phyloP scores from a whole-genome alignment of 1,140 invertebrate genomes.

The Rhopalosiphum maidis region DNA sequence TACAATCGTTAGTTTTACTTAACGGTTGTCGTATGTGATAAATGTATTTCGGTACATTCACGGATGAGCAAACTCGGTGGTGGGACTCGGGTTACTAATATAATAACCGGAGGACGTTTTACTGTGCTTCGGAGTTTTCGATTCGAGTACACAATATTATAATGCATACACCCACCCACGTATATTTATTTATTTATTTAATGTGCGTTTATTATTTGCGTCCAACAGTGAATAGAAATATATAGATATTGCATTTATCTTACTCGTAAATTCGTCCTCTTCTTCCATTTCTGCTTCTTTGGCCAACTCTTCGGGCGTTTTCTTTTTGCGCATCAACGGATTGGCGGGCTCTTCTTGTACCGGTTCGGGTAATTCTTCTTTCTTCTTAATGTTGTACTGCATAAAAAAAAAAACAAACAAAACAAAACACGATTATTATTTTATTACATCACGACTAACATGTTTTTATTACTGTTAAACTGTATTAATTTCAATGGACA shows the following conservation, averaged over 20 bases:
- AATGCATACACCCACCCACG: not conserved
- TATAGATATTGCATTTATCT: slow-evolving; percentile 63
- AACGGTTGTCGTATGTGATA: not conserved
- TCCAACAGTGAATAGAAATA: not conserved
- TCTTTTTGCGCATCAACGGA: slow-evolving; percentile 94
- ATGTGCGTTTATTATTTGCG: not conserved
- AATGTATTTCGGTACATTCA: not conserved
- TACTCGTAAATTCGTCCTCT: slow-evolving; percentile 96
- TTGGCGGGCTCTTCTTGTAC: slow-evolving; percentile 83
- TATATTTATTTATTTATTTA: not conserved
- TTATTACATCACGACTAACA: not conserved
- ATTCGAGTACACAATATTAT: not conserved
- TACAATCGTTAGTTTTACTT: not conserved
- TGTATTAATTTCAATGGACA: not conserved
- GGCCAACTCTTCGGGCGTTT: slow-evolving; percentile 95
- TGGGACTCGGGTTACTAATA: not conserved
- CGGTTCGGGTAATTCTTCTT: slow-evolving; percentile 85
- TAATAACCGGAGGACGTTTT: not conserved
- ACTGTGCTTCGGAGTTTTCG: not conserved
- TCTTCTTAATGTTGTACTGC: slow-evolving; percentile 98
- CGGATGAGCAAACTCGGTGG: not conserved
- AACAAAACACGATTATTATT: slow-evolving; percentile 20
- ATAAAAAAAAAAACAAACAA: not conserved
- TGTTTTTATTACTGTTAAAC: not conserved
- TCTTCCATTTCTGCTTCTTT: slow-evolving; percentile 92